Evolutionary conservation across 2,888 invertebrate genomes (phyloP).

Genomic region (Calameuta filiformis): DNA sequence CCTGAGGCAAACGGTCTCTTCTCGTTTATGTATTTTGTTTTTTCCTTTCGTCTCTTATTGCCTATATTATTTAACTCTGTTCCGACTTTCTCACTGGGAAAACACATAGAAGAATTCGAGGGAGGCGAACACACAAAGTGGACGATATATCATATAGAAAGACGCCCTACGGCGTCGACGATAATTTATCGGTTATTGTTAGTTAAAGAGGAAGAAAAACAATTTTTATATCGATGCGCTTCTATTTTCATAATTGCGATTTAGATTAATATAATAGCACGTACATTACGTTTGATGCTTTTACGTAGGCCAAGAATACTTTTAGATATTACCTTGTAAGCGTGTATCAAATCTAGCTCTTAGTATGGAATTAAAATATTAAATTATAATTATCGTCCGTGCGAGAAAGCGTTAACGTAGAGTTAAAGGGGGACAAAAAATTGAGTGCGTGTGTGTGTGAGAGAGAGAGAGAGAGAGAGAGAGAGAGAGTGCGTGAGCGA

Average conservation of each 20-base stretch:
- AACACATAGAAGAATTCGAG: neutral
- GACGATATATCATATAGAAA: no score
- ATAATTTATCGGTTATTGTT: neutral
- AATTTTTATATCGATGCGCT: slow-evolving; percentile 5
- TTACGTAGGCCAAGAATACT: neutral
- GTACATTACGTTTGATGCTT: slow-evolving; percentile 4
- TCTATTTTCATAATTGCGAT: neutral
- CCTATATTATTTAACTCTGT: neutral
- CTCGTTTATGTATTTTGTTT: neutral
- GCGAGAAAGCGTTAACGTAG: neutral
- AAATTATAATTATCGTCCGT: neutral
- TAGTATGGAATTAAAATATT: neutral
- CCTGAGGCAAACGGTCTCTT: neutral
- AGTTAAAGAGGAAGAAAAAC: neutral
- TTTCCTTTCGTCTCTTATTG: neutral
- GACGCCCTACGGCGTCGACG: neutral
- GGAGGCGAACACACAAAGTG: neutral
- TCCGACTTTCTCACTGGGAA: neutral
- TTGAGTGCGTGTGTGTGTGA: no score
- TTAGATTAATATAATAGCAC: neutral
- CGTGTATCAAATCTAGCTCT: neutral
- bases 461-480: no score
- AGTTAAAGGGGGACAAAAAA: neutral
- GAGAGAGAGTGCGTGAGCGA: neutral
- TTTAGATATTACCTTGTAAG: neutral